Evolutionary conservation across 2,113 vertebrate species (phyloP).

Genomic region (Gasterosteus nipponicus): DNA sequence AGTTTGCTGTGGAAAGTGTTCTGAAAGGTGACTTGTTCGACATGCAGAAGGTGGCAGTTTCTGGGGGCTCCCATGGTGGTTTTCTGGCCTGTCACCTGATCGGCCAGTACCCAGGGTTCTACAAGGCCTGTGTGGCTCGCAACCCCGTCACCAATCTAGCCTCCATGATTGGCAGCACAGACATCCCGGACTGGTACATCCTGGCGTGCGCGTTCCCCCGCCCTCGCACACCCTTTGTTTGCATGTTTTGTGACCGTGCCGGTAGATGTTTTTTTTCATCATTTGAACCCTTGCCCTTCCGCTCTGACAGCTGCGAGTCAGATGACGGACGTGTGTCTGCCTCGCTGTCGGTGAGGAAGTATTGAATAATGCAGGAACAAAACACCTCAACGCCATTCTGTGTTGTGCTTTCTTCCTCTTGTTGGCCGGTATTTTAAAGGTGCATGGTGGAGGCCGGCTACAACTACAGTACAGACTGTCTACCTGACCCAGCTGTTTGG

Average conservation of each 20-base stretch:
- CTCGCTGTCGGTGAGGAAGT: conserved; percentile 1
- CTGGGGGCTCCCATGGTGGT: conserved; percentile 93
- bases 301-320: neutral
- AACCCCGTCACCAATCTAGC: conserved; percentile 94
- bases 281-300: conserved; percentile 1
- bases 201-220: neutral
- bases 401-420: neutral
- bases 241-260: neutral
- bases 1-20: conserved; percentile 89
- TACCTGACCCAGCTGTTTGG: conserved; percentile 83
- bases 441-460: conserved; percentile 88
- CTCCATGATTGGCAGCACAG: conserved; percentile 89
- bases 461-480: conserved; percentile 75
- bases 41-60: conserved; percentile 81
- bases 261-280: conserved; percentile 2
- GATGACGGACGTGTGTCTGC: conserved; percentile 3
- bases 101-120: conserved; percentile 91
- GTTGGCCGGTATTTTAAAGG: conserved; percentile 75
- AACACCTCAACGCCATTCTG: conserved; percentile 2
- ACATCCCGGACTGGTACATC: conserved; percentile 94
- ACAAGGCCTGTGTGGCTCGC: conserved; percentile 87
- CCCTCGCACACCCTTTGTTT: neutral
- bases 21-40: conserved; percentile 83
- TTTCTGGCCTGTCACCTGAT: conserved; percentile 96
- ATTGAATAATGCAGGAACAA: conserved; percentile 30